Percentiles rank a stretch among this genome's conserved stretches.
Conservation (phyloP, 2,113 vertebrate genomes). For the Hypomesus transpacificus region DNA sequence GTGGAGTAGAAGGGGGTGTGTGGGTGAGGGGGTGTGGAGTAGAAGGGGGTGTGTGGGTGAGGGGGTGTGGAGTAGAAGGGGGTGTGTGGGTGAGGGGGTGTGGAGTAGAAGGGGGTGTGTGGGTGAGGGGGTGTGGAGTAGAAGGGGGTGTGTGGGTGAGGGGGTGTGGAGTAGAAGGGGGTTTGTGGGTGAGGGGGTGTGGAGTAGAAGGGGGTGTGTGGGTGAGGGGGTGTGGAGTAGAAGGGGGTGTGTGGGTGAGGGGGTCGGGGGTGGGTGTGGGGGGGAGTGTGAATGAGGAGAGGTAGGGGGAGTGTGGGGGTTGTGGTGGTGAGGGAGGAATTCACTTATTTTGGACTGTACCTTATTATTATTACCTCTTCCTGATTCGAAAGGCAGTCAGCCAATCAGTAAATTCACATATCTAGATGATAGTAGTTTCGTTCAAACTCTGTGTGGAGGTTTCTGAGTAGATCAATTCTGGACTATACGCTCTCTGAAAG, state of each 20-base stretch:
- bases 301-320: too few species aligned
- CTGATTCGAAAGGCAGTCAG: constrained; percentile 11
- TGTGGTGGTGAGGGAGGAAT: too few species aligned
- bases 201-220: constrained; percentile 2
- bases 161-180: too few species aligned
- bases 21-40: too few species aligned
- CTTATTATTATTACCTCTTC: not conserved
- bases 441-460: too few species aligned
- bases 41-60: too few species aligned
- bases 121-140: constrained; percentile 12
- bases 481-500: too few species aligned
- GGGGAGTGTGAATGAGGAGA: too few species aligned
- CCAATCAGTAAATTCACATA: constrained; percentile 29
- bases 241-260: not conserved
- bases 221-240: constrained; percentile 4
- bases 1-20: too few species aligned
- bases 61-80: not conserved
- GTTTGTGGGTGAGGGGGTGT: constrained; percentile 11
- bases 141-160: constrained; percentile 17
- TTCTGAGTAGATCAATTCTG: too few species aligned
- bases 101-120: too few species aligned
- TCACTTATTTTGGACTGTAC: not conserved
- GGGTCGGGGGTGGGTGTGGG: too few species aligned
- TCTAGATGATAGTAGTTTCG: not conserved
- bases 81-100: constrained; percentile 15